Evolutionary conservation across 2,797 vertebrate species (phyloP), one percentile per base, ranked within the genome.

Genomic region (Xerus rutilus): DNA sequence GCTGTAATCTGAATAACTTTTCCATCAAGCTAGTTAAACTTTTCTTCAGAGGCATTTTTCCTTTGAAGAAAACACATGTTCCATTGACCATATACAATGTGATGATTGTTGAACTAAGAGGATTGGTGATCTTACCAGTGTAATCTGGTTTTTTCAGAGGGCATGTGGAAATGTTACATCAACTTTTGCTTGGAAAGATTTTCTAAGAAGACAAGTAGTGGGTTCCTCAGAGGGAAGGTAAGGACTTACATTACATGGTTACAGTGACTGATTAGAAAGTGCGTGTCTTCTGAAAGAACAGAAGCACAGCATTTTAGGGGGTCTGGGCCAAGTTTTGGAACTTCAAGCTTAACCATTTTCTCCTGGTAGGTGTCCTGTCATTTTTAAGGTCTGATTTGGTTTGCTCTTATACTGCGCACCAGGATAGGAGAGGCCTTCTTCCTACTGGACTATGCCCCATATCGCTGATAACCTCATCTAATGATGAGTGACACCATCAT

Each of bases 131-230:
- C 67, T 96, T 45, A 96, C 79, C 39, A 52, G 0, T 45, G 17
- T 14, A 65, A 43, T 96, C 54, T 70, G 88, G 95, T 78, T 88
- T 35, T 96, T 91, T 12, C 95, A 99, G 99, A 99, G 98, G 97
- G 98, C 88, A 99, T 99, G 99, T 99, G 99, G 99, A 99, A 99
- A 23, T 99, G 98, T 97, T 99, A 99, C 28, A 97, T 99, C 54
- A 97, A 95, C 5, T 99, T 99, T 98, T 99, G 99, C 94, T 96
- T 99, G 95, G 99, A 99, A 93, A 98, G 99, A 90, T 98, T 98
- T 78, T 99, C 99, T 92, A 99, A 99, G 97, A 99, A 99, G 97
- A 99, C 99, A 20, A 99, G 99, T 13, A 99, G 99, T 86, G 89
- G 98, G 65, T 98, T 99, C 93, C 98, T 99, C 93, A 99, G 99